Evolutionary conservation across 92 coral and sea anemone species (phyloP), one percentile per base, ranked within the genome.

Genomic region (Epizoanthus fatuus): DNA sequence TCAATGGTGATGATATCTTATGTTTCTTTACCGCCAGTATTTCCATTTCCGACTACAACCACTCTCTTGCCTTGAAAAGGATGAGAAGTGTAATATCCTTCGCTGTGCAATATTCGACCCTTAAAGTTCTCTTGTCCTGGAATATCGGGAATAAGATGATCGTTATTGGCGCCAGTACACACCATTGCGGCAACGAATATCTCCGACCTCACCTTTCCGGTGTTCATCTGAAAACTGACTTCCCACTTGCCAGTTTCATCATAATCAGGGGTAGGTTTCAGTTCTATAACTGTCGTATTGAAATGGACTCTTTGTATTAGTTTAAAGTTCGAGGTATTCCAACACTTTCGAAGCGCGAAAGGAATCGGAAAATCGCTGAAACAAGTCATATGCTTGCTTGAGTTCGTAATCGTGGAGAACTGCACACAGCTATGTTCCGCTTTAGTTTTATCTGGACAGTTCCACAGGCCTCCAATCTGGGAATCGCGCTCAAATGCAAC

Each of bases 281-380:
- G 76, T 22, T 82, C 75, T 3, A 69, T 74, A 3, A 95, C 95
- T 7, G 69, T 73, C 5, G 90, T 69, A 42, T 87, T 83, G 74
- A 91, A 95, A 19, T 90, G 95, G 52, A 95, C 88, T 17, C 80
- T 90, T 75, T 90, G 64, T 47, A 71, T 86, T 79, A 95, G 86
- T n/a, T 84, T 84, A 45, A 95, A 95, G n/a, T 85, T 95, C 91
- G 39, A 95, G 74, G 60, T 95, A 95, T 16, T 83, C 73, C 52
- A 86, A 90, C 47, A 77, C 83, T 17, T 12, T 49, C 2, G 83
- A 47, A 8, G 58, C 78, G 13, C 93, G 54, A 57, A 91, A 16
- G 97, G 89, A 45, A 89, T 75, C 5, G 98, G 98, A 79, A 91
- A 95, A 72, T 95, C 98, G 55, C 95, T 91, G 72, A 65, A 94